Conservation (phyloP, 1,140 invertebrate species). For the Hetaerina americana region DNA sequence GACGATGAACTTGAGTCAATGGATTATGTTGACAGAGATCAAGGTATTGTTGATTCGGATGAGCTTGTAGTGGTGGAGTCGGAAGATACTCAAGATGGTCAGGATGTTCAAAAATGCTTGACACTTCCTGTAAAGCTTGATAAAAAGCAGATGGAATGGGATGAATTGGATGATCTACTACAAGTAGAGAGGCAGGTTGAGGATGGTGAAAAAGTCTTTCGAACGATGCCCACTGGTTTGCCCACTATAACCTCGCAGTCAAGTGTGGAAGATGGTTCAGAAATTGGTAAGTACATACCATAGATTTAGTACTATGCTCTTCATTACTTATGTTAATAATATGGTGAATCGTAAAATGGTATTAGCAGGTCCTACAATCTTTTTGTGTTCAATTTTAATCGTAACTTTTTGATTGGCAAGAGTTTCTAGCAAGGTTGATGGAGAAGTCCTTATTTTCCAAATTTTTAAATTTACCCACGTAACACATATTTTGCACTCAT, state of each 20-base stretch:
- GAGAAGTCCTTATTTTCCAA: no score
- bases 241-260: conserved; percentile 32
- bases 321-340: no score
- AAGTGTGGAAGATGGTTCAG: conserved; percentile 27
- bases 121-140: conserved; percentile 55
- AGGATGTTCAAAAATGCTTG: conserved; percentile 18
- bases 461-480: no score
- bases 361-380: no score
- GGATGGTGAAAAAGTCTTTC: conserved; percentile 50
- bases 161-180: conserved; percentile 53
- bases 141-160: conserved; percentile 46
- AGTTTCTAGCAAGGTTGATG: no score
- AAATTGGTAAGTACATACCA: neutral
- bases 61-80: neutral
- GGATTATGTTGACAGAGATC: neutral
- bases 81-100: neutral
- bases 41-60: neutral
- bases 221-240: conserved; percentile 52
- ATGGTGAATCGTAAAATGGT: no score
- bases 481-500: no score
- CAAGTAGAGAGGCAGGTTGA: conserved; percentile 53
- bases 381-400: no score
- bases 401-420: no score
- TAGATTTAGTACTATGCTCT: no score
- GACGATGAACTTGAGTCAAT: neutral